phyloP scores from a whole-genome alignment of 2,113 vertebrate genomes.

The Paedocypris sp. region DNA sequence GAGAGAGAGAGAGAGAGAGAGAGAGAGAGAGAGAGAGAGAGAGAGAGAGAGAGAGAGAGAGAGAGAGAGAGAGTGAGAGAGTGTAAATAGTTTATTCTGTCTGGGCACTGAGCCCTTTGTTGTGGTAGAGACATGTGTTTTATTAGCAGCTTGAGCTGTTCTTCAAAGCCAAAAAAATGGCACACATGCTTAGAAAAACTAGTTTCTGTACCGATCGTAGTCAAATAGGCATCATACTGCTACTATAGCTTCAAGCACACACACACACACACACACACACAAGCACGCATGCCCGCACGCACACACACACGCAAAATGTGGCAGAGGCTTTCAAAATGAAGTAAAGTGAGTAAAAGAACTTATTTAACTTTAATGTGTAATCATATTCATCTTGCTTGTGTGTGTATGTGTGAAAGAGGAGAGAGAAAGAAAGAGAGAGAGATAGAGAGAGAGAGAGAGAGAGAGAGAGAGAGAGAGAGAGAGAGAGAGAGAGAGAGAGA shows the following conservation, averaged over 20 bases:
- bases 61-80: conserved; percentile 39
- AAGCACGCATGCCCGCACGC: too few relatives aligned
- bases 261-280: too few relatives aligned
- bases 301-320: background rate
- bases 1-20: conserved; percentile 33
- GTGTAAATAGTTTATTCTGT: conserved; percentile 73
- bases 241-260: too few relatives aligned
- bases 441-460: background rate
- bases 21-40: conserved; percentile 10
- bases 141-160: conserved; percentile 69
- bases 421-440: conserved; percentile 10
- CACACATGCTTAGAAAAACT: too few relatives aligned
- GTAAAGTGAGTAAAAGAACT: too few relatives aligned
- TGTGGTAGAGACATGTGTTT: conserved; percentile 73
- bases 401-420: too few relatives aligned
- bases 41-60: conserved; percentile 4
- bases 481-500: conserved; percentile 11
- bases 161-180: conserved; percentile 70
- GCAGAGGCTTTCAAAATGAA: conserved; percentile 3
- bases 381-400: too few relatives aligned
- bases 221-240: too few relatives aligned
- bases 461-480: background rate
- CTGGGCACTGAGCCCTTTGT: conserved; percentile 65
- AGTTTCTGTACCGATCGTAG: too few relatives aligned
- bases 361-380: too few relatives aligned